A percentile compares a stretch with the other conserved stretches of the same genome.
phyloP scores from a whole-genome alignment of 2,888 invertebrate species.

The Alviniconcha strummeri region DNA sequence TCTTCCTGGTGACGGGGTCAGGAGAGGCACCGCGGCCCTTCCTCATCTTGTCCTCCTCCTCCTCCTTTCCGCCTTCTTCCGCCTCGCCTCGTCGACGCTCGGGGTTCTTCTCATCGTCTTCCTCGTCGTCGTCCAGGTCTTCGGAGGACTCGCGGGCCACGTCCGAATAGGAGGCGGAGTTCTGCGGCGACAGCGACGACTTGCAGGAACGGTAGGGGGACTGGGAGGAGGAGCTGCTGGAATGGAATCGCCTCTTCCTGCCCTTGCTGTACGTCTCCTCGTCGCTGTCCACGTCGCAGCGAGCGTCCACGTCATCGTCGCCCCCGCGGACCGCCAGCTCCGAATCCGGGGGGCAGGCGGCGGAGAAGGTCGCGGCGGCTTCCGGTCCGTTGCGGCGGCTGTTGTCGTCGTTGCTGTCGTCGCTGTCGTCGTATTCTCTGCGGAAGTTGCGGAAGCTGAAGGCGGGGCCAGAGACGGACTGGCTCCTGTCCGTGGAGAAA shows the following conservation, averaged over 20 bases:
- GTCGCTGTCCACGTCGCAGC: conserved; percentile 20
- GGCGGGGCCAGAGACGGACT: conserved; percentile 5
- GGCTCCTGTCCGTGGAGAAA: neutral
- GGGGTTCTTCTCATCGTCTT: neutral
- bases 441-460: conserved; percentile 12
- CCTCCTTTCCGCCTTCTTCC: too few relatives aligned
- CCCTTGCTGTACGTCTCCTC: conserved; percentile 11
- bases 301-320: neutral
- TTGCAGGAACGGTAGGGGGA: conserved; percentile 12
- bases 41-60: too few relatives aligned
- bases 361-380: neutral
- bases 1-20: neutral
- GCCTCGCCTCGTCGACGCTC: too few relatives aligned
- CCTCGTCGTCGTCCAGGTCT: conserved; percentile 4
- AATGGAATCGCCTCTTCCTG: conserved; percentile 24
- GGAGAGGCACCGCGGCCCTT: neutral
- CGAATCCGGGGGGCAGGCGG: neutral
- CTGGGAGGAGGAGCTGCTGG: conserved; percentile 25
- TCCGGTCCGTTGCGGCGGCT: neutral
- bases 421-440: conserved; percentile 11
- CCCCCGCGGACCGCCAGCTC: neutral
- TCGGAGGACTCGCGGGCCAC: neutral
- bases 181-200: conserved; percentile 21
- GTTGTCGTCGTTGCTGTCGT: conserved; percentile 2
- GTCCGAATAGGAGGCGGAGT: conserved; percentile 17